These are phyloP conservation scores for Sialia sialis DNA, from an alignment of 2,113 vertebrate species.

Conservation along the genomic window DNA sequence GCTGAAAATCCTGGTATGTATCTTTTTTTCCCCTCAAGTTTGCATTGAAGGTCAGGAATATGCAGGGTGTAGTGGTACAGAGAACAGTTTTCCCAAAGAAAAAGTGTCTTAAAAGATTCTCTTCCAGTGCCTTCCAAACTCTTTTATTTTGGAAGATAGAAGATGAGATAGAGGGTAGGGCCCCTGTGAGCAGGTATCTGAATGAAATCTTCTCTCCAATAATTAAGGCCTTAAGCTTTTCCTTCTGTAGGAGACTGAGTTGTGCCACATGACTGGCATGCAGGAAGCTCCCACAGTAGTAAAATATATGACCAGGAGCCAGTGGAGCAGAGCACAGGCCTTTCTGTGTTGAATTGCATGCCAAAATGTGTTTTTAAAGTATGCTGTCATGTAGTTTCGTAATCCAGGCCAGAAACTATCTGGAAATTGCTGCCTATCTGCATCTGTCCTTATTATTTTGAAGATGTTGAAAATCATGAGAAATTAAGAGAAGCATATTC, in stretches of 20 bases:
- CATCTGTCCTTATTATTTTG: background rate
- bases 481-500: background rate
- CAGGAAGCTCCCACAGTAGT: background rate
- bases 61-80: background rate
- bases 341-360: background rate
- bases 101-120: background rate
- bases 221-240: background rate
- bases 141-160: background rate
- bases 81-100: background rate
- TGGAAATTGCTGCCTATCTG: background rate
- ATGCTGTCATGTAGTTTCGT: background rate
- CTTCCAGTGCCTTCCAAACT: background rate
- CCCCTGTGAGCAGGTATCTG: background rate
- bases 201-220: background rate
- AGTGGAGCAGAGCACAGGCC: background rate
- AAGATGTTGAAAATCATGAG: background rate
- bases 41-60: background rate
- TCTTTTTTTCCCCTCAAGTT: background rate
- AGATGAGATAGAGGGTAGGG: background rate
- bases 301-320: background rate
- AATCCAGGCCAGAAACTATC: background rate
- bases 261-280: background rate
- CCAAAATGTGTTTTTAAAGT: background rate
- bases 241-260: background rate
- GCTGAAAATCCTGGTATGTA: background rate